Evolutionary conservation across 2,888 invertebrate genomes (phyloP).

Genomic region (Parnassius smintheus): DNA sequence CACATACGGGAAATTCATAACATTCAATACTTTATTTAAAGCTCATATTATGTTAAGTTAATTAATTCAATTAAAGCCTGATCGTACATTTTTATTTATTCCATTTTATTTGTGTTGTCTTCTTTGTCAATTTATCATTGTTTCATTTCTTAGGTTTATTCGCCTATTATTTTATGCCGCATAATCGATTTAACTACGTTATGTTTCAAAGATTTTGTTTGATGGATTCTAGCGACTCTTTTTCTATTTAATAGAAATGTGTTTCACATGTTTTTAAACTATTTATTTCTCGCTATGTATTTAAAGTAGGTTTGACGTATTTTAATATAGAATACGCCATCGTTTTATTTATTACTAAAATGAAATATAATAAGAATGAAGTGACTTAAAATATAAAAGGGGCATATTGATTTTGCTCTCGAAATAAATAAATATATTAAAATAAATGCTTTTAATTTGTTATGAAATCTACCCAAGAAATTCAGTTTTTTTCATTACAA

Average conservation of each 20-base stretch:
- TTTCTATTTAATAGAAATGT: constrained; percentile 9
- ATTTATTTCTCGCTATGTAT: constrained; percentile 24
- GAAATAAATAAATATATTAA: constrained; percentile 46
- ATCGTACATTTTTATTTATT: neutral
- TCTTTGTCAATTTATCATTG: too few species aligned
- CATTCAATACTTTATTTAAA: too few species aligned
- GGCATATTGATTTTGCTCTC: constrained; percentile 61
- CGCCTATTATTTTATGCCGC: too few species aligned
- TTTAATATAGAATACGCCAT: constrained; percentile 26
- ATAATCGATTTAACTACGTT: too few species aligned
- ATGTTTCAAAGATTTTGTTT: too few species aligned
- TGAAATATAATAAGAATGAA: constrained; percentile 69
- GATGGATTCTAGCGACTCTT: too few species aligned
- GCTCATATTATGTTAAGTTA: too few species aligned
- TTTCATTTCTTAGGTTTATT: too few species aligned
- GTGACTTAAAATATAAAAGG: constrained; percentile 54
- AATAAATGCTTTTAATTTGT: constrained; percentile 76
- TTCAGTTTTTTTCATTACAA: too few species aligned
- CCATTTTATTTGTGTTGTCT: constrained; percentile 12
- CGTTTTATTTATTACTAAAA: constrained; percentile 28
- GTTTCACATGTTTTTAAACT: constrained; percentile 18
- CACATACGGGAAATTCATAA: too few species aligned
- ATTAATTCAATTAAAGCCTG: too few species aligned
- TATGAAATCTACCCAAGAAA: neutral
- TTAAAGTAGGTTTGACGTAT: constrained; percentile 27